Percentiles rank a stretch among this genome's conserved stretches.
phyloP scores from a whole-genome alignment of 2,888 invertebrate species.

The Ernsta delagoae region DNA sequence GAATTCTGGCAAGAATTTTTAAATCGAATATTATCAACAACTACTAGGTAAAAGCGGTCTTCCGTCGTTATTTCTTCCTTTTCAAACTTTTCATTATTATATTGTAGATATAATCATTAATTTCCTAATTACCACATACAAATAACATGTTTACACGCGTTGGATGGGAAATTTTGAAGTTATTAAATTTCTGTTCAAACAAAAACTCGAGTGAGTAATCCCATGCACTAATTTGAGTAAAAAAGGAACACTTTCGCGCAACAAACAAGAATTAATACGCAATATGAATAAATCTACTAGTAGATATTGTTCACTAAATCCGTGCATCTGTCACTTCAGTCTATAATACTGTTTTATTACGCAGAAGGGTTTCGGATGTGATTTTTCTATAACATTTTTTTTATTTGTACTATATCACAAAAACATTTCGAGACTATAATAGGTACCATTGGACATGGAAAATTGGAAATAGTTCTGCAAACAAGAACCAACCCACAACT shows the following conservation, averaged over 20 bases:
- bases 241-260: neutral
- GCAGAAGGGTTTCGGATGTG: conserved; percentile 51
- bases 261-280: neutral
- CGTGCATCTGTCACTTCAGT: conserved; percentile 44
- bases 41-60: neutral
- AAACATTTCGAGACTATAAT: conserved; percentile 55
- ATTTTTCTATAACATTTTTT: conserved; percentile 47
- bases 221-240: neutral
- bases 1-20: conserved; percentile 37
- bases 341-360: conserved; percentile 66
- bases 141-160: neutral
- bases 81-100: neutral
- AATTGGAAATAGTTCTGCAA: too few relatives aligned
- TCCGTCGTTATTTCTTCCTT: conserved; percentile 12
- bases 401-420: conserved; percentile 83
- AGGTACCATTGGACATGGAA: conserved; percentile 38
- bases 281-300: too few relatives aligned
- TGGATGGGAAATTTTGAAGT: too few relatives aligned
- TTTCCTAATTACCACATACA: neutral
- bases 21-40: neutral
- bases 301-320: neutral
- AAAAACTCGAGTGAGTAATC: neutral
- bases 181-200: neutral
- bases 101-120: neutral
- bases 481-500: too few relatives aligned